Conservation (phyloP, 1,140 invertebrate species). For the Steinernema khuongi region DNA sequence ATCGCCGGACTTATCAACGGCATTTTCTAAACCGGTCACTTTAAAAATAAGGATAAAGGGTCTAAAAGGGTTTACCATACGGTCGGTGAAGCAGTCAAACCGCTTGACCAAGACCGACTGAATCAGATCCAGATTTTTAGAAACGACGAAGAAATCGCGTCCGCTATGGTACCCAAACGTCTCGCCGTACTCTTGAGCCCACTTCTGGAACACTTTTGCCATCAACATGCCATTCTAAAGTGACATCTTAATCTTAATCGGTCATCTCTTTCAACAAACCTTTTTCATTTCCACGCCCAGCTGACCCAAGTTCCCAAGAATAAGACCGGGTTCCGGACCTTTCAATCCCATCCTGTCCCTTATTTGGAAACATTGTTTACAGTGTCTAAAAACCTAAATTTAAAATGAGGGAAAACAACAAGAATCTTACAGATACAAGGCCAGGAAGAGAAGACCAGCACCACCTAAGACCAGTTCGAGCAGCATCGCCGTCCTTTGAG, state of each 20-base stretch:
- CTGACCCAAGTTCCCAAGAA: neutral
- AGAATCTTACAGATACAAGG: neutral
- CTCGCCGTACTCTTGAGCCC: neutral
- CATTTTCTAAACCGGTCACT: neutral
- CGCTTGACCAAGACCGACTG: neutral
- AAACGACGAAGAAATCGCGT: neutral
- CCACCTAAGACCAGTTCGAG: neutral
- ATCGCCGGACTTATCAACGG: neutral
- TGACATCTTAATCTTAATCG: neutral
- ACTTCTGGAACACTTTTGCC: neutral
- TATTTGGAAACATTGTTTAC: neutral
- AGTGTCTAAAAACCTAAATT: neutral
- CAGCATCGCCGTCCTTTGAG: conserved; percentile 5
- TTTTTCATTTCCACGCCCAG: neutral
- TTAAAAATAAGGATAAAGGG: neutral
- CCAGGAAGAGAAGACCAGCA: neutral
- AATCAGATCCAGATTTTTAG: conserved; percentile 3
- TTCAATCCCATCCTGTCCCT: neutral
- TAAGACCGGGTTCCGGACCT: neutral
- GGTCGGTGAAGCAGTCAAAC: conserved; percentile 2
- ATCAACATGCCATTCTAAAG: conserved; percentile 4
- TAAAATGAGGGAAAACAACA: neutral
- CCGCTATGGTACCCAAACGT: conserved; percentile 2
- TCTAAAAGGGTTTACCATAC: conserved; percentile 1
- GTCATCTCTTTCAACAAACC: neutral